Evolutionary conservation across 2,797 vertebrate species (phyloP).

Genomic region (Eulemur rubriventer): DNA sequence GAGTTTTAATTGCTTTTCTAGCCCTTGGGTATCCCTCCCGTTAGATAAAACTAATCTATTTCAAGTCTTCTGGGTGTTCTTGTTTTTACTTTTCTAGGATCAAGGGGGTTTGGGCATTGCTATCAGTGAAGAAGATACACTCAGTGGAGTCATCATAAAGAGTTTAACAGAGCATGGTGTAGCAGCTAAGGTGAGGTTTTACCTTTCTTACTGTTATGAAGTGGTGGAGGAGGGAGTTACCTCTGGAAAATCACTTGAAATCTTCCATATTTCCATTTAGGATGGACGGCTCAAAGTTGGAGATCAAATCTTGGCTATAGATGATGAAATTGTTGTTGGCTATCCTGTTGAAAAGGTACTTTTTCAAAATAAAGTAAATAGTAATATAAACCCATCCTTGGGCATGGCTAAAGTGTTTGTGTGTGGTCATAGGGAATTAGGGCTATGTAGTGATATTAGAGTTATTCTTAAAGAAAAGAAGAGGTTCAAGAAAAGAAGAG

Average conservation of each 20-base stretch:
- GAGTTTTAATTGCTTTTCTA: not conserved
- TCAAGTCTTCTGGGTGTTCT: not conserved
- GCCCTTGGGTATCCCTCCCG: not conserved
- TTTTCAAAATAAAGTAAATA: conserved; percentile 45
- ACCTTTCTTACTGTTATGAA: not conserved
- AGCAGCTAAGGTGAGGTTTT: conserved; percentile 86
- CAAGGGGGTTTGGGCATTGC: conserved; percentile 90
- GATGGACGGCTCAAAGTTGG: conserved; percentile 90
- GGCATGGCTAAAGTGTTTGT: not conserved
- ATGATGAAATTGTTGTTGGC: conserved; percentile 91
- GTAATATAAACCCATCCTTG: not conserved
- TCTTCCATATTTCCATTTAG: conserved; percentile 81
- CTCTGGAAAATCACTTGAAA: not conserved
- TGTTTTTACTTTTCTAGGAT: conserved; percentile 85
- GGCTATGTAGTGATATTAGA: not conserved
- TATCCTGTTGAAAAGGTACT: conserved; percentile 91
- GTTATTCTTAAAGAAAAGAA: not conserved
- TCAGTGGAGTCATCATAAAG: conserved; percentile 88
- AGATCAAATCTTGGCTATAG: conserved; percentile 90
- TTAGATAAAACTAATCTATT: not conserved
- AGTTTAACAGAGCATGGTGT: conserved; percentile 89
- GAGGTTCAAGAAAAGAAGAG: not conserved
- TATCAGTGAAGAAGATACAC: conserved; percentile 90
- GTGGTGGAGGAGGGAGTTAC: not conserved
- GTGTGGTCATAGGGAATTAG: not conserved